A percentile compares a stretch with the other conserved stretches of the same genome.
Conservation (phyloP, 2,888 invertebrate genomes). For the Oligia strigilis region DNA sequence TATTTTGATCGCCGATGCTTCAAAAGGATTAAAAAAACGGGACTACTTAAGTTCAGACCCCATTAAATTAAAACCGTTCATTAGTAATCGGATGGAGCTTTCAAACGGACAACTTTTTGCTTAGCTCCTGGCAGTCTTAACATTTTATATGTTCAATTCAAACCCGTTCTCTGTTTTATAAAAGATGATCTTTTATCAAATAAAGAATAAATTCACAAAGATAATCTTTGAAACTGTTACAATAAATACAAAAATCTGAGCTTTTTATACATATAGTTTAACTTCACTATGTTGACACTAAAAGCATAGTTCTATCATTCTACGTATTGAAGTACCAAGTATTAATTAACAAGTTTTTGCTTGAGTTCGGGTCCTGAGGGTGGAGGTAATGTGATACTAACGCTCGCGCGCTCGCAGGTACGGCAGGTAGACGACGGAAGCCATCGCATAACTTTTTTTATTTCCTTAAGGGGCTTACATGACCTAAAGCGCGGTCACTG, state of each 20-base stretch:
- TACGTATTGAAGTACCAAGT: background rate
- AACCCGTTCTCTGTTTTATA: slow-evolving; percentile 29
- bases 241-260: slow-evolving; percentile 8
- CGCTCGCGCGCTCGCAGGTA: slow-evolving; percentile 48
- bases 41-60: slow-evolving; percentile 16
- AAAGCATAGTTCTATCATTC: slow-evolving; percentile 13
- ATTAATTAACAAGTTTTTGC: slow-evolving; percentile 44
- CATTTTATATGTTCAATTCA: slow-evolving; percentile 40
- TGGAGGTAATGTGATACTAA: slow-evolving; percentile 57
- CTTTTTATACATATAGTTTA: background rate
- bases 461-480: too few species aligned
- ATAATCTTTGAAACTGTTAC: background rate
- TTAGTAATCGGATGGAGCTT: slow-evolving; percentile 36
- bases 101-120: slow-evolving; percentile 42
- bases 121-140: slow-evolving; percentile 14
- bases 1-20: slow-evolving; percentile 3
- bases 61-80: slow-evolving; percentile 45
- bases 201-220: slow-evolving; percentile 11
- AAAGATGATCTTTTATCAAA: slow-evolving; percentile 21
- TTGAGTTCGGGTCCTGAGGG: slow-evolving; percentile 34
- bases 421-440: slow-evolving; percentile 34
- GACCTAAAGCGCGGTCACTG: too few species aligned
- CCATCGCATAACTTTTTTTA: slow-evolving; percentile 33
- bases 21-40: slow-evolving; percentile 5
- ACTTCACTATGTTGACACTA: background rate